Percentiles rank a stretch among this genome's conserved stretches.
These are phyloP conservation scores for Bufo bufo DNA, from an alignment of 2,113 vertebrate species.

Conservation along the genomic window DNA sequence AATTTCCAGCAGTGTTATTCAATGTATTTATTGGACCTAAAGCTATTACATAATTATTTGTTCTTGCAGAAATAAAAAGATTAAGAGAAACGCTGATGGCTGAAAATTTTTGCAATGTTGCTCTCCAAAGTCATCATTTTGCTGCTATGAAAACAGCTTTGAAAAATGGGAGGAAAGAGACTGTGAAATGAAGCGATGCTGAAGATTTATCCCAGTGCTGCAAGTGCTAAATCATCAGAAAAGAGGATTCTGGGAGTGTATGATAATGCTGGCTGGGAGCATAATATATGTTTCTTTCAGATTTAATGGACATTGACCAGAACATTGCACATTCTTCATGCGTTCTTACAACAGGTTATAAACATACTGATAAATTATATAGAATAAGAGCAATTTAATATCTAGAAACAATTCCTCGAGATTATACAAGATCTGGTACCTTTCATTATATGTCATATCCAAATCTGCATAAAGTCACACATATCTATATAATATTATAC, in stretches of 20 bases:
- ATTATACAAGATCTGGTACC: no score
- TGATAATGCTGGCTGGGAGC: neutral
- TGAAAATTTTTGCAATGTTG: neutral
- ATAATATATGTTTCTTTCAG: neutral
- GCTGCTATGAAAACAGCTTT: neutral
- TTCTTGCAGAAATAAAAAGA: slow-evolving; percentile 27
- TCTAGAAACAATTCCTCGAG: no score
- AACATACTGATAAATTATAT: no score
- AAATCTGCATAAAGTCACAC: no score
- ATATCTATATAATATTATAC: no score
- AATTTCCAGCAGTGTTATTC: neutral
- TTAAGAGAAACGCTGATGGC: slow-evolving; percentile 31
- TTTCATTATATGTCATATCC: no score
- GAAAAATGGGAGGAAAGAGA: slow-evolving; percentile 8
- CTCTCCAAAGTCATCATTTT: slow-evolving; percentile 23
- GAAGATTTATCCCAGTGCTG: neutral
- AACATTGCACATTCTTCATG: neutral
- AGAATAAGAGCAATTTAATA: no score
- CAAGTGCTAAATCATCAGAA: slow-evolving; percentile 19
- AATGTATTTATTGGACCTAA: slow-evolving; percentile 15
- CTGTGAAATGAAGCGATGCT: slow-evolving; percentile 20
- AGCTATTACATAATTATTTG: slow-evolving; percentile 12
- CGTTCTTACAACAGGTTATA: no score
- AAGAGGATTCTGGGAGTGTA: neutral
- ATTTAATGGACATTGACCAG: neutral